Evolutionary conservation across 2,888 invertebrate species (phyloP), one percentile per base, ranked within the genome.

Genomic region (Pseudolycoriella hygida): DNA sequence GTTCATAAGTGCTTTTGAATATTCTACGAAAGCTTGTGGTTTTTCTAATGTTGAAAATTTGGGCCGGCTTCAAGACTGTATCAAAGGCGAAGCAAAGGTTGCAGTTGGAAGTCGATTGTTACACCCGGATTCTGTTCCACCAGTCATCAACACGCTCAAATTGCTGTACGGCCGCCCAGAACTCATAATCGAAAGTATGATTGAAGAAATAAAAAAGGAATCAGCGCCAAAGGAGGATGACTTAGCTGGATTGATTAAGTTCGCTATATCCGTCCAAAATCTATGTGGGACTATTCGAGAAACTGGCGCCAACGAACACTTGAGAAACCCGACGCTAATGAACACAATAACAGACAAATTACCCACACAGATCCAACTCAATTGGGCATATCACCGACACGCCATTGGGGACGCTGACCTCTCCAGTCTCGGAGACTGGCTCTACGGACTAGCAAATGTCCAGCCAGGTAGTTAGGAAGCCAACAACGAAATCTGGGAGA

Each of bases 91-190:
- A 6, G 42, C 42, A 3, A n/a, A 10, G 10, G 42, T 19, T 8
- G 18, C 30, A n/a, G 42, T 42, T 14, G n/a, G 42, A 42, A n/a
- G 20, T 5, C 4, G 18, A 3, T n/a, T 42, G 15, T n/a, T 42
- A 6, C 25, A n/a, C 4, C 42, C 42, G 20, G n/a, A 20, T n/a
- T n/a, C 18, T 6, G 18, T 20, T 3, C 20, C 18, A n/a, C 3
- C 6, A n/a, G 42, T 20, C 25, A 42, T 42, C 25, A 20, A 11
- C 20, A 42, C 18, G 10, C 25, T 42, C 3, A 19, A 20, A 19
- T 19, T 17, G 25, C 4, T 42, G 19, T 42, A 19, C 14, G 42
- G 42, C 6, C 42, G 42, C 3, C 42, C 42, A n/a, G 42, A 42
- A 15, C 3, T 8, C 4, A 42, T 42, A 12, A 19, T 42, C 11